Base-by-base conservation (phyloP, 2,797 vertebrate species). In the Antennarius maculatus region DNA sequence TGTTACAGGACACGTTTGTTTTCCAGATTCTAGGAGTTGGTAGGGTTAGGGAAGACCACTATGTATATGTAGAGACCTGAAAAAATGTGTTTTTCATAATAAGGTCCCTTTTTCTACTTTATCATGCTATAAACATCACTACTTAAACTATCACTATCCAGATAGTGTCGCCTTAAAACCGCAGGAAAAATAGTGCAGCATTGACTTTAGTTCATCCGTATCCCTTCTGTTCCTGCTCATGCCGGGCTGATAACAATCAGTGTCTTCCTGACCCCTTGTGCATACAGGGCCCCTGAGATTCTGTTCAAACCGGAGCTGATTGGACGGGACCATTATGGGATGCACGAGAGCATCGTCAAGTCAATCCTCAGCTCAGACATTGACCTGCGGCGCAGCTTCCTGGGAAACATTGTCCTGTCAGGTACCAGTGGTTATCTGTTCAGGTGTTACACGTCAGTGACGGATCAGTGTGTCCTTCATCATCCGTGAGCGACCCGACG, bases 241-340 rank as follows among this genome's bases (percentile, higher is more conserved):
- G 7, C 31, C 31, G 7, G 9, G 37, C 28, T 51, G 31, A 5
- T 34, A 34, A 34, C 23, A 23, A 23, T 23, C 23, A 1, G 23
- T 23, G 23, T 23, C 23, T 23, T 23, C 23, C 23, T 23, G 23
- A 23, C 9, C 10, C 10, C 34, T 2, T 9, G 12, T 46, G 59
- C 50, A 28, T 62, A 27, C 65, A 94, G 94, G 71, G 94, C 92
- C 10, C 83, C 93, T 2, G 94, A 95, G 80, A 93, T 94, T 37
- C 87, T 95, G 31, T 95, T 94, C 55, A 92, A 85, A 66, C 94
- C 94, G 0, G 90, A 93, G 71, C 76, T 94, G 74, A 92, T 93
- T 69, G 94, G 93, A 58, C 87, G 74, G 29, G 94, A 95, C 69
- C 89, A 94, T 71, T 86, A 84, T 42, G 93, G 94, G 67, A 89